Evolutionary conservation across 2,888 invertebrate species (phyloP).

Genomic region (Pseudococcus jackbeardsleyi): DNA sequence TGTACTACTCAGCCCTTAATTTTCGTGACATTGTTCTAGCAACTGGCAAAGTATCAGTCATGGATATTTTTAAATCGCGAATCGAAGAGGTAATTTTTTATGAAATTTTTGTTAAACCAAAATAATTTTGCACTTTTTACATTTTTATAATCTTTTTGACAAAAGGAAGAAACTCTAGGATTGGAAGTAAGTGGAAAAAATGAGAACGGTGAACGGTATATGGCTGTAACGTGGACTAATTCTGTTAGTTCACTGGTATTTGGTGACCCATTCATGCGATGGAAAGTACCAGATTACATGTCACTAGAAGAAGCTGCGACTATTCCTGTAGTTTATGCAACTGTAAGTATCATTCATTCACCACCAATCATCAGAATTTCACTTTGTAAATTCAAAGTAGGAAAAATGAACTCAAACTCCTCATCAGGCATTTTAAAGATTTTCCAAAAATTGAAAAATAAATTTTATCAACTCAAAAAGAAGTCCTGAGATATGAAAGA

Average conservation of each 20-base stretch:
- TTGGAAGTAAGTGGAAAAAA: constrained; percentile 69
- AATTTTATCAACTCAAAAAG: too few relatives aligned
- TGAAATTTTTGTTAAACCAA: constrained; percentile 73
- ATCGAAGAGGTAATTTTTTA: constrained; percentile 72
- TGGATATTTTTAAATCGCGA: constrained; percentile 81
- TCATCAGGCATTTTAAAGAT: too few relatives aligned
- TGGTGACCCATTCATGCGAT: constrained; percentile 72
- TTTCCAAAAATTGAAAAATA: too few relatives aligned
- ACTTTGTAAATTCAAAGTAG: too few relatives aligned
- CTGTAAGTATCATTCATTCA: constrained; percentile 69
- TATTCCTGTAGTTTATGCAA: constrained; percentile 76
- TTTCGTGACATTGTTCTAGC: constrained; percentile 96
- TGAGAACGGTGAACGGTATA: constrained; percentile 70
- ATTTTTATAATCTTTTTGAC: background rate
- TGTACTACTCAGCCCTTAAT: constrained; percentile 86
- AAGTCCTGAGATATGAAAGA: too few relatives aligned
- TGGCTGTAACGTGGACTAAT: constrained; percentile 70
- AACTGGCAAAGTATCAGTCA: constrained; percentile 88
- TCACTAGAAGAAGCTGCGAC: constrained; percentile 77
- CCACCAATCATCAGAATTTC: too few relatives aligned
- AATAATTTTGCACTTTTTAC: constrained; percentile 70
- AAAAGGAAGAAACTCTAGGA: background rate
- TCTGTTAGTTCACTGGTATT: constrained; percentile 72
- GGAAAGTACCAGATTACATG: constrained; percentile 76
- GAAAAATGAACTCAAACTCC: too few relatives aligned